Base-by-base conservation (phyloP, 2,888 invertebrate genomes). In the Neoaliturus tenellus region DNA sequence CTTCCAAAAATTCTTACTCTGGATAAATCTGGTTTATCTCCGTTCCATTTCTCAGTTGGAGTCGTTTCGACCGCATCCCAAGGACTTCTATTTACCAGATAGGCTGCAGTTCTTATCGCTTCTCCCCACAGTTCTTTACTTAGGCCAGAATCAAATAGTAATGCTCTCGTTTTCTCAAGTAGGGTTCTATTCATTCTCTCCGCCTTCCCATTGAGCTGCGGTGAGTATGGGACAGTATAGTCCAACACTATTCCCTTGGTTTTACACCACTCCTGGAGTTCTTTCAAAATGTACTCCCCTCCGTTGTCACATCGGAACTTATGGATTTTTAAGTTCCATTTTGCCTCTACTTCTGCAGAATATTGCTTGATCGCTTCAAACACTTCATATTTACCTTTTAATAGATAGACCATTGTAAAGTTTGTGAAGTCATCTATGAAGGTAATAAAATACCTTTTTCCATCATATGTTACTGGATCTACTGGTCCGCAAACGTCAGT, bases 61-160 rank as follows among this genome's bases (percentile, higher is more conserved):
- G 86, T 83, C n/a, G n/a, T n/a, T n/a, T n/a, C n/a, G 44, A 87
- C 6, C 20, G 81, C 85, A 31, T 75, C 80, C 17, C 85, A 86
- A 33, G 86, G 86, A 75, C 83, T 84, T 88, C 89, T 86, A 73
- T 89, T 89, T 28, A 86, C 12, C 17, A 89, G 69, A 83, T 88
- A 89, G 33, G 87, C 81, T 62, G 88, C 86, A 41, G 85, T 85
- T 14, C 82, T 51, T 4, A 87, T 80, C 39, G 89, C 90, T 85
- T 90, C 89, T 73, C 88, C 88, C 88, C 88, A 89, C 85, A 89
- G 83, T 33, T 87, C 62, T 85, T 88, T 88, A 17, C 51, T 8
- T n/a, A 88, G 5, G 25, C 83, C 67, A 1, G 87, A 85, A 33
- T 89, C 88, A 81, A 87, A 86, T 20, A 90, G 51, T 84, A 88